These are phyloP conservation scores for Fulmarus glacialis DNA, from an alignment of 2,113 vertebrate species.

Conservation along the genomic window DNA sequence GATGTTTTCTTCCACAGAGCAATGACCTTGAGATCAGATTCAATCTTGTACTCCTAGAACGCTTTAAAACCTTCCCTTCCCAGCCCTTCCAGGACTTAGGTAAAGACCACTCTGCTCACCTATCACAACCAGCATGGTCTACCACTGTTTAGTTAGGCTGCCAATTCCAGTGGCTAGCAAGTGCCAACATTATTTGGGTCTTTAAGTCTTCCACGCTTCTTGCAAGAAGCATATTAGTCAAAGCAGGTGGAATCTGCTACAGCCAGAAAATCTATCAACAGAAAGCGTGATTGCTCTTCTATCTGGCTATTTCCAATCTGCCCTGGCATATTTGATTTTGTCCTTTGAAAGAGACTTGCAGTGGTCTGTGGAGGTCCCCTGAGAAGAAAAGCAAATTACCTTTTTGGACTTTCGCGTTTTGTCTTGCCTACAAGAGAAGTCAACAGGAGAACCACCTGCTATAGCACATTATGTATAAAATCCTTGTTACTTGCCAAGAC, in stretches of 20 bases:
- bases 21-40: neutral
- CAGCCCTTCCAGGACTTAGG: neutral
- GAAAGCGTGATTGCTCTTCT: fast-evolving
- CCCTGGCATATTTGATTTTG: neutral
- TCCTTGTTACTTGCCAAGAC: neutral
- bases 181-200: neutral
- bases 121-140: neutral
- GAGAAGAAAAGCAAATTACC: neutral
- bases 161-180: neutral
- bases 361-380: neutral
- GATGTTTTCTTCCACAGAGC: neutral
- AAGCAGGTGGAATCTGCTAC: neutral
- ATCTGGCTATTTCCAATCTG: neutral
- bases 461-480: neutral
- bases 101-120: neutral
- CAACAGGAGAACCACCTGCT: neutral
- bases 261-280: neutral
- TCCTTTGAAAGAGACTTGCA: neutral
- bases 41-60: fast-evolving
- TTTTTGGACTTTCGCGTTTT: neutral
- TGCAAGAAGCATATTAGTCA: neutral
- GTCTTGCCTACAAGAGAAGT: neutral
- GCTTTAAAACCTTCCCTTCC: neutral
- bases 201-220: neutral
- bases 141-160: neutral